Evolutionary conservation across 2,113 vertebrate species (phyloP), one percentile per base, ranked within the genome.

Genomic region (Gnathonemus longibarbis): DNA sequence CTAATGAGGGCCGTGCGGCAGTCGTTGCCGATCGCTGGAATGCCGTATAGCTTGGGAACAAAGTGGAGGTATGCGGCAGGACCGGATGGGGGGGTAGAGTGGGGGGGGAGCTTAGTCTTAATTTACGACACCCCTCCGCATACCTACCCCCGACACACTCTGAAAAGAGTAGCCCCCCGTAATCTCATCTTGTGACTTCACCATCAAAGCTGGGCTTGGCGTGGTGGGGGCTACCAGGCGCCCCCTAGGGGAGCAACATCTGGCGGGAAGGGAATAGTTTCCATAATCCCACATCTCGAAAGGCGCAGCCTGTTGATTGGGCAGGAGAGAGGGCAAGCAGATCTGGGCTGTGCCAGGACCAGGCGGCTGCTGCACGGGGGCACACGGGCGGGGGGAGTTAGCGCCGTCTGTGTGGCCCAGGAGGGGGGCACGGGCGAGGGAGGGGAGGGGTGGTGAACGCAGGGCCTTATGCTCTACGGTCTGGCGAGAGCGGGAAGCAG

Each of bases 401-500:
- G 45, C 11, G 15, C 48, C 91, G 62, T 56, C 45, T 90, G 88
- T 27, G 52, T 91, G 92, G 27, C 45, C 85, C 24, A 5, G 89
- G 84, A 92, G 70, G 70, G 70, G 70, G 31, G 70, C 11, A 77
- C 31, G 13, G 15, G 13, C 31, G 27, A 13, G 70, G 27, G 74
- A 35, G 31, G 35, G 31, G 74, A 7, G 91, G 84, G 7, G 89
- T 80, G 90, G 48, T 62, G 50, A 88, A 31, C 86, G 87, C 52
- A 86, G 85, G 50, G 52, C 90, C 91, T 52, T 86, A 27, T 50
- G 45, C 48, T 48, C 19, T 88, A 52, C 74, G 90, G 92, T 91
- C 87, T 91, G 91, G 92, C 91, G 80, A 93, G 80, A 70, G n/a
- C 80, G 56, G 45, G 31, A 90, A 35, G 45, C 90, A 88, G 87